phyloP scores from a whole-genome alignment of 2,113 vertebrate genomes.

The Forbesichthys agassizii region DNA sequence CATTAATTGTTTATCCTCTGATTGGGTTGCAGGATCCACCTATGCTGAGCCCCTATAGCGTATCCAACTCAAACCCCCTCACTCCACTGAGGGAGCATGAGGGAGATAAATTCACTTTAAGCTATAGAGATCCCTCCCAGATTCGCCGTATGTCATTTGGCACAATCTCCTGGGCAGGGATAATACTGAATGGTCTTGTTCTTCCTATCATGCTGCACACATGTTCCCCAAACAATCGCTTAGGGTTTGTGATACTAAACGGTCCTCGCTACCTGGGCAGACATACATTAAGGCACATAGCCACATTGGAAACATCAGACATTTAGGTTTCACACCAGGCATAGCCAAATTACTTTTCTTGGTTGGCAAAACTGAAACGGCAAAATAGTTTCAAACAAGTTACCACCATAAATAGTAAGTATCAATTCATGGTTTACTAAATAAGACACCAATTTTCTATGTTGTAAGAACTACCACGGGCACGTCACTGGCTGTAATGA shows the following conservation, averaged over 20 bases:
- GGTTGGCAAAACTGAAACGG: constrained; percentile 38
- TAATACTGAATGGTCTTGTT: constrained; percentile 23
- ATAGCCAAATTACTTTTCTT: constrained; percentile 33
- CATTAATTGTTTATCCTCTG: too few relatives aligned
- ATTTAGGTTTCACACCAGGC: constrained; percentile 51
- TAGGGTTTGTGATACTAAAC: constrained; percentile 32
- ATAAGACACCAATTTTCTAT: constrained; percentile 34
- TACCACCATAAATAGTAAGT: constrained; percentile 14
- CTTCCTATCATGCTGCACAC: constrained; percentile 3
- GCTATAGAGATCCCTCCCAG: constrained; percentile 5
- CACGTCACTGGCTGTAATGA: constrained; percentile 13
- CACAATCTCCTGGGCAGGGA: constrained; percentile 43
- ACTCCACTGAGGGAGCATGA: too few relatives aligned
- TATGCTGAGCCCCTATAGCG: too few relatives aligned
- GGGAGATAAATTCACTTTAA: constrained; percentile 16
- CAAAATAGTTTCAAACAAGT: constrained; percentile 39
- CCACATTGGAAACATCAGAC: constrained; percentile 67
- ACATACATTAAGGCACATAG: constrained; percentile 80
- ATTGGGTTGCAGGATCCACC: too few relatives aligned
- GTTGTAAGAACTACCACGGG: constrained; percentile 19
- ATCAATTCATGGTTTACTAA: constrained; percentile 26
- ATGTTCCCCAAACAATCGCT: constrained; percentile 22
- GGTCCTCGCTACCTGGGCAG: constrained; percentile 49
- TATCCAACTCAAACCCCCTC: too few relatives aligned
- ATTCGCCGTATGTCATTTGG: constrained; percentile 4